These are phyloP conservation scores for Drosophila equinoxialis DNA, from an alignment of 1,140 invertebrate genomes.

Conservation along the genomic window DNA sequence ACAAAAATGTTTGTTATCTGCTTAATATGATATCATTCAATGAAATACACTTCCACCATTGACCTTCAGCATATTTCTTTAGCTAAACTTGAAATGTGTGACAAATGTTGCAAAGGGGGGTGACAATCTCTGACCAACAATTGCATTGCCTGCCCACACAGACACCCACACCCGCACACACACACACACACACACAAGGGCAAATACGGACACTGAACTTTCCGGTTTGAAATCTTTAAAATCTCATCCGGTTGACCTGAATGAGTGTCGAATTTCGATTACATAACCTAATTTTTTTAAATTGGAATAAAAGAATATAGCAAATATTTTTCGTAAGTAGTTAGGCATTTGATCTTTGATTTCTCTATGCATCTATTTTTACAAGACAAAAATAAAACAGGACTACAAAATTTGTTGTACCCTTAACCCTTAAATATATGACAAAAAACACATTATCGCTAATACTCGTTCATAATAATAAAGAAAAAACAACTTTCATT, in stretches of 20 bases:
- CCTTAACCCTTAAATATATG: too few relatives aligned
- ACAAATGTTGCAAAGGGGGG: too few relatives aligned
- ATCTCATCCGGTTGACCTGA: slow-evolving; percentile 44
- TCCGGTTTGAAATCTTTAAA: slow-evolving; percentile 31
- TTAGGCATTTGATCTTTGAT: slow-evolving; percentile 41
- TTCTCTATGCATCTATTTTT: not conserved
- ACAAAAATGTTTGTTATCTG: slow-evolving; percentile 58
- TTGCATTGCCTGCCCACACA: too few relatives aligned
- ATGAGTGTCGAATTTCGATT: slow-evolving; percentile 28
- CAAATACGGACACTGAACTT: not conserved
- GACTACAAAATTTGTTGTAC: too few relatives aligned
- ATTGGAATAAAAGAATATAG: slow-evolving; percentile 26
- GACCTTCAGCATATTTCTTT: slow-evolving; percentile 21
- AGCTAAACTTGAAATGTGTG: not conserved
- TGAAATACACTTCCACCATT: slow-evolving; percentile 7
- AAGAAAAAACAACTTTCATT: too few relatives aligned
- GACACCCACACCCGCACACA: too few relatives aligned
- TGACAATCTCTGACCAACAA: too few relatives aligned
- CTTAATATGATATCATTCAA: slow-evolving; percentile 70
- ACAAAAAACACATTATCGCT: too few relatives aligned
- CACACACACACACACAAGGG: too few relatives aligned
- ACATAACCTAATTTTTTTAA: not conserved
- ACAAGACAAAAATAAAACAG: too few relatives aligned
- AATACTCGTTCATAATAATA: too few relatives aligned
- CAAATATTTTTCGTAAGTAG: too few relatives aligned